phyloP scores from a whole-genome alignment of 2,888 invertebrate genomes.

The Drosophila dives region DNA sequence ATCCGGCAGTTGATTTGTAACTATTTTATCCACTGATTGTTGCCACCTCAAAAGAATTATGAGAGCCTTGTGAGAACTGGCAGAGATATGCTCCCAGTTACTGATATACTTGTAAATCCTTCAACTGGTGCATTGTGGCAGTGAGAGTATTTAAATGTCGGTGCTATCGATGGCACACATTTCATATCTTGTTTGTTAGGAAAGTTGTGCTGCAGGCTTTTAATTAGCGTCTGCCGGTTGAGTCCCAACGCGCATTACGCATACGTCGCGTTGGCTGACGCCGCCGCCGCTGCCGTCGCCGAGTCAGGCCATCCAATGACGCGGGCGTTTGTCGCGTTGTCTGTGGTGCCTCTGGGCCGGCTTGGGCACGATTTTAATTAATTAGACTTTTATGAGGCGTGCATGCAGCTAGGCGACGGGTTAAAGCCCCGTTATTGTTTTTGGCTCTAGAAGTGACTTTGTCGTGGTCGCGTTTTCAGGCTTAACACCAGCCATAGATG shows the following conservation, averaged over 20 bases:
- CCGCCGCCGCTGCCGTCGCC: slow-evolving; percentile 10
- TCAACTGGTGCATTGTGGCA: no score
- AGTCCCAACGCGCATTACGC: slow-evolving; percentile 75
- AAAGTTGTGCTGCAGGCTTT: slow-evolving; percentile 71
- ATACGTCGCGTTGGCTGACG: slow-evolving; percentile 67
- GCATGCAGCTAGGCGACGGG: slow-evolving; percentile 68
- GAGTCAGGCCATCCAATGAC: slow-evolving; percentile 22
- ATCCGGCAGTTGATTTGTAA: slow-evolving; percentile 36
- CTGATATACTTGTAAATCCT: no score
- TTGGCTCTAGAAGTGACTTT: slow-evolving; percentile 64
- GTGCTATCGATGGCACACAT: not conserved
- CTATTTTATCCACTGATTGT: slow-evolving; percentile 33
- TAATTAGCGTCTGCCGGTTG: slow-evolving; percentile 70
- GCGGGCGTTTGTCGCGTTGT: slow-evolving; percentile 53
- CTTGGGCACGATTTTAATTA: slow-evolving; percentile 82
- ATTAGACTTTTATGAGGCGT: slow-evolving; percentile 81
- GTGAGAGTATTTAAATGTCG: slow-evolving; percentile 34
- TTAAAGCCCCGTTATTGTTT: slow-evolving; percentile 73
- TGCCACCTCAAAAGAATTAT: not conserved
- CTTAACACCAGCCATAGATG: slow-evolving; percentile 57
- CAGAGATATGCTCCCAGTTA: not conserved
- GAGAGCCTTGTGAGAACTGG: not conserved
- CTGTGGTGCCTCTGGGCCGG: slow-evolving; percentile 64
- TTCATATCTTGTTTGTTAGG: slow-evolving; percentile 43
- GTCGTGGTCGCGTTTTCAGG: slow-evolving; percentile 46